These are phyloP conservation scores for Leptura quadrifasciata DNA, from an alignment of 2,888 invertebrate genomes.

Conservation along the genomic window DNA sequence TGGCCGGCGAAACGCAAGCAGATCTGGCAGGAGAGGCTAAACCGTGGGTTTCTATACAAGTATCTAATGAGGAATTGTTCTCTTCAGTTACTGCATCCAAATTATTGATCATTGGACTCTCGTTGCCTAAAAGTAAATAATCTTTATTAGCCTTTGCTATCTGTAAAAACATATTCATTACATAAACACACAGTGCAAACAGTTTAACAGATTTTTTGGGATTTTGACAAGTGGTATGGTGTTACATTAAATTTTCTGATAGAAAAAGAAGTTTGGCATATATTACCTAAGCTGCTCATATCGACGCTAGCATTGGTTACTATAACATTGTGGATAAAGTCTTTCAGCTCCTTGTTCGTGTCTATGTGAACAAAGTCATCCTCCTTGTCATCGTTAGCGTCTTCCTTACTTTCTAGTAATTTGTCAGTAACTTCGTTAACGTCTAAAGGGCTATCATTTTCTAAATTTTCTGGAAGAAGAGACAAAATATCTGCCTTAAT, in stretches of 20 bases:
- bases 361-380: constrained; percentile 42
- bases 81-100: constrained; percentile 80
- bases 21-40: constrained; percentile 71
- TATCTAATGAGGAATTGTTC: constrained; percentile 71
- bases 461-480: constrained; percentile 37
- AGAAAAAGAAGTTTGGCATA: background rate
- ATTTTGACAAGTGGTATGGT: no score
- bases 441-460: constrained; percentile 23
- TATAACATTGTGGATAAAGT: constrained; percentile 79
- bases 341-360: constrained; percentile 62
- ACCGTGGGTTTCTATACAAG: constrained; percentile 73
- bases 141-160: no score
- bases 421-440: constrained; percentile 16
- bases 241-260: no score
- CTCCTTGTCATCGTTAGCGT: background rate
- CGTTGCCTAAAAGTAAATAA: constrained; percentile 73
- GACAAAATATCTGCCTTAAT: no score
- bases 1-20: constrained; percentile 89
- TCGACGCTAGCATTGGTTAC: constrained; percentile 85
- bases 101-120: constrained; percentile 73
- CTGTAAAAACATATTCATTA: no score
- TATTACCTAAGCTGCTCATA: constrained; percentile 69
- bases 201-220: no score
- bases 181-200: no score
- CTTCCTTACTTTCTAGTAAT: constrained; percentile 10